Evolutionary conservation across 2,797 vertebrate genomes (phyloP), one percentile per base, ranked within the genome.

Genomic region (Enteromius fasciolatus): DNA sequence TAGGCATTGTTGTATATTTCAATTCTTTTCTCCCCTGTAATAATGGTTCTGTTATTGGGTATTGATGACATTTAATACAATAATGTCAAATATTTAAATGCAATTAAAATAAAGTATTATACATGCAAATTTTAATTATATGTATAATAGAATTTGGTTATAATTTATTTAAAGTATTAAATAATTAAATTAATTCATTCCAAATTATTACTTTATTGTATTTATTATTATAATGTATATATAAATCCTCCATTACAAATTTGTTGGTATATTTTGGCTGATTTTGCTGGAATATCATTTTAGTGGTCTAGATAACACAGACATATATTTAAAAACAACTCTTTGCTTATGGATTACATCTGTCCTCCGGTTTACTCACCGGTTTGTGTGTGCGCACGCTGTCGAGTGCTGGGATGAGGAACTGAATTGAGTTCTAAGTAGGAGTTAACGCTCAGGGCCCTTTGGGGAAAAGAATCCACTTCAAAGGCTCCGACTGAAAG

Each of bases 401-500:
- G 50, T 78, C 23, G 54, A 59, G 80, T 74, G 76, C 69, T 80
- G 54, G 75, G 54, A 64, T 80, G 83, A 68, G 77, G 67, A 79
- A 81, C 83, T 84, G 88, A 86, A 81, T 83, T 87, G 85, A 86
- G 77, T 82, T 23, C 80, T 87, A 83, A 90, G 92, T 89, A 91
- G 88, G 92, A 93, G 93, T 89, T 90, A 93, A 94, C 91, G 92
- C 90, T 87, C 72, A 64, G 89, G 87, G 48, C 92, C 94, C 93
- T 92, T 86, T 86, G 94, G 93, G 93, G 91, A 86, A 87, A 89
- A 84, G 91, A 93, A 93, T 95, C 90, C 90, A 94, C 93, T 95
- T 95, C 94, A 95, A 95, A 95, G 94, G 90, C 92, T 89, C 89
- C 76, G 46, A 86, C 90, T 94, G 90, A 92, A 92, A 94, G 92